Evolutionary conservation across 2,888 invertebrate genomes (phyloP), one percentile per base, ranked within the genome.

Genomic region (Eristalinus aeneus): DNA sequence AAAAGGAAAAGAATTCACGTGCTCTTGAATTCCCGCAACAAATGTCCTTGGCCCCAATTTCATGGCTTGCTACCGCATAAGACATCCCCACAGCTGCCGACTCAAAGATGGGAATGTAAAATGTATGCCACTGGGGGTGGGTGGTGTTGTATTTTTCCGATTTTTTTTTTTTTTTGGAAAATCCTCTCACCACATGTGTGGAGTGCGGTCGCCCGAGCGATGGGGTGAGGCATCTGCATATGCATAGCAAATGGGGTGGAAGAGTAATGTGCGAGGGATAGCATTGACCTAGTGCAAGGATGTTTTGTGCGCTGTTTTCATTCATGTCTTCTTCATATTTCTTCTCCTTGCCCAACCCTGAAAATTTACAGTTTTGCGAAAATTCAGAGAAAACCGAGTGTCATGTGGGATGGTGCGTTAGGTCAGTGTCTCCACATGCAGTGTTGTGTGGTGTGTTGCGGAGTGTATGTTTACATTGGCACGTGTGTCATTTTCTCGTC

Each of bases 41-140:
- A 71, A 77, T 81, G 86, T 78, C 81, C 82, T 81, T 86, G 86
- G 82, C 76, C 81, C 77, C 81, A 68, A 65, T 74, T 71, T 56
- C 60, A 76, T 72, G 34, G 77, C 46, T 46, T n/a, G n/a, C 46
- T 46, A 46, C 16, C 46, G 16, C 46, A 27, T 27, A 72, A 46
- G 73, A 46, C 75, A 69, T 78, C 71, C 74, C 77, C 65, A 64
- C 32, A 61, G 69, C 32, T 68, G 53, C 68, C n/a, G n/a, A n/a
- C n/a, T n/a, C n/a, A 68, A 76, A 65, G 56, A 72, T 46, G 54
- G 10, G 53, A 80, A 85, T 73, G 76, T 80, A 80, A 73, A 73
- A 69, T 69, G 61, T 63, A 3, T 67, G 71, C 46, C 46, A 46
- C 46, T 1, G 46, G 46, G 46, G n/a, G 20, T 27, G 54, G 46